phyloP scores from a whole-genome alignment of 2,113 vertebrate species.

The Vombatus ursinus region DNA sequence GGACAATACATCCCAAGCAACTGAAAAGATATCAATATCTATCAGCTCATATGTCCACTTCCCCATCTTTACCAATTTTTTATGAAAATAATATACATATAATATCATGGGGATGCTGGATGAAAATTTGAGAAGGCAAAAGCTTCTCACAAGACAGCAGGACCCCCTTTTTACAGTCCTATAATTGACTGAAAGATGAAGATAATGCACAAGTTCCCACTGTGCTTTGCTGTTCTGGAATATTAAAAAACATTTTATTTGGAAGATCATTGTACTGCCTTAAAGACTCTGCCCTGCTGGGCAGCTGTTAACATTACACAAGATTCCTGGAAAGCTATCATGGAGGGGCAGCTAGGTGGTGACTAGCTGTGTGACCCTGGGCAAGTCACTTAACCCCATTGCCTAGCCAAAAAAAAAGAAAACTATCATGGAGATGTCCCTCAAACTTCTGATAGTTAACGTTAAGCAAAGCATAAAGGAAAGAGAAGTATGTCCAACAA shows the following conservation, averaged over 20 bases:
- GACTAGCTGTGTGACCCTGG: too few species aligned
- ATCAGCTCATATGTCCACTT: too few species aligned
- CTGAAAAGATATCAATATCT: not conserved
- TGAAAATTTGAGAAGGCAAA: not conserved
- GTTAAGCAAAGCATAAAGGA: not conserved
- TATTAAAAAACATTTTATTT: not conserved
- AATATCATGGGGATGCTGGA: not conserved
- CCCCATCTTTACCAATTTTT: not conserved
- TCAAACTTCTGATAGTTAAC: not conserved
- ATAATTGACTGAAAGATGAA: not conserved
- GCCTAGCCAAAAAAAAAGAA: too few species aligned
- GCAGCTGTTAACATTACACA: not conserved
- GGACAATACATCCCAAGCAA: not conserved
- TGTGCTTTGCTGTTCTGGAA: not conserved
- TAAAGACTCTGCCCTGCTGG: not conserved
- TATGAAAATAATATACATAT: not conserved
- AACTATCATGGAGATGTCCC: not conserved
- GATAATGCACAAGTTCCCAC: not conserved
- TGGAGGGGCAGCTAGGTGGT: too few species aligned
- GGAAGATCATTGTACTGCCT: not conserved
- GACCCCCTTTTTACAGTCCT: not conserved
- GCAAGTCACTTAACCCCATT: too few species aligned
- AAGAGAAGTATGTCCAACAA: not conserved
- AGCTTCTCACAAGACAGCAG: not conserved
- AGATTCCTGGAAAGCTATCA: not conserved